These are phyloP conservation scores for Troides oblongomaculatus DNA, from an alignment of 2,888 invertebrate genomes.

Conservation along the genomic window DNA sequence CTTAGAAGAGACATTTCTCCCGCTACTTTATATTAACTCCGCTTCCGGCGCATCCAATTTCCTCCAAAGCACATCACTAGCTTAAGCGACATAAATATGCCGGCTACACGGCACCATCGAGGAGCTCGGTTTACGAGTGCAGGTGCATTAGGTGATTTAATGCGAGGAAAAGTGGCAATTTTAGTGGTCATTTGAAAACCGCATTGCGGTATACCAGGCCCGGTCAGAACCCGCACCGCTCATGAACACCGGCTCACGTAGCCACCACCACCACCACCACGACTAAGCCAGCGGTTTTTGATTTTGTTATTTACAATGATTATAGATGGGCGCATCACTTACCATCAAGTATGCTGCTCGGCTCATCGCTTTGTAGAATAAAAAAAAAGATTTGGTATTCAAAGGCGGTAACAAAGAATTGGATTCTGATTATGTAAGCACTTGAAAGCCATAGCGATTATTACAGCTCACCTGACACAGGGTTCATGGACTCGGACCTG, in stretches of 20 bases:
- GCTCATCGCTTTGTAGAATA: no score
- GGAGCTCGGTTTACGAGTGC: slow-evolving; percentile 4
- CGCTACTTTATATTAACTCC: not conserved
- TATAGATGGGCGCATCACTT: no score
- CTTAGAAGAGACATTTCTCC: not conserved
- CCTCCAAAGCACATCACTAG: not conserved
- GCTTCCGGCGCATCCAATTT: not conserved
- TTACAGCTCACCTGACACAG: no score
- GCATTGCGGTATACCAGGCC: slow-evolving; percentile 18
- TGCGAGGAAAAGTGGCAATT: slow-evolving; percentile 7
- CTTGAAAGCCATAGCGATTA: no score
- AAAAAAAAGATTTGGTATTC: no score
- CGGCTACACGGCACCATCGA: not conserved
- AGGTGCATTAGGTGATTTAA: slow-evolving; percentile 7
- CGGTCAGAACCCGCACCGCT: slow-evolving; percentile 13
- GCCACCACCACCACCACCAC: no score
- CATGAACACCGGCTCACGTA: slow-evolving; percentile 8
- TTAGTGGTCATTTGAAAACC: slow-evolving; percentile 20
- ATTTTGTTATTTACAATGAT: not conserved
- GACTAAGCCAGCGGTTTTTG: not conserved
- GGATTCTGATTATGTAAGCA: no score
- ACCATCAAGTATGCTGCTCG: no score
- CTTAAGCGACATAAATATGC: not conserved
- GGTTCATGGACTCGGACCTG: no score
- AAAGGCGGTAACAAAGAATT: no score